phyloP scores from a whole-genome alignment of 2,113 vertebrate genomes.

The Montifringilla adamsi region DNA sequence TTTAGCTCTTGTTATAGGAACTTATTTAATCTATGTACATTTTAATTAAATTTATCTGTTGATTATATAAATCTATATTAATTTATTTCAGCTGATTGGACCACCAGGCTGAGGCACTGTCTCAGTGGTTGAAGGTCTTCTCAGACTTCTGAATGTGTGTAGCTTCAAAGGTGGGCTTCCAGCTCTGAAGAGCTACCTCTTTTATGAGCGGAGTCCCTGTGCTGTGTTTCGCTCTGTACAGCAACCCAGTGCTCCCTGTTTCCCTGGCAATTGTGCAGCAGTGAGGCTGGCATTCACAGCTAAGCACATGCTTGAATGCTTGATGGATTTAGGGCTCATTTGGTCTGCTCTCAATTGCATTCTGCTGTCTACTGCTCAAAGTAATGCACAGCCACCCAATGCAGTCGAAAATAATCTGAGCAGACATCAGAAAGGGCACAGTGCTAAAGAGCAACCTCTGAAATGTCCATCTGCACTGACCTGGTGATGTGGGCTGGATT shows the following conservation, averaged over 20 bases:
- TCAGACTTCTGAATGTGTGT: not conserved
- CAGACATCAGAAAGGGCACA: not conserved
- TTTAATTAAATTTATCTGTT: not conserved
- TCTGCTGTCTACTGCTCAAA: not conserved
- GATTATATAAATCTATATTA: not conserved
- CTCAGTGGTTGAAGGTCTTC: not conserved
- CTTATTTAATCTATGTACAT: not conserved
- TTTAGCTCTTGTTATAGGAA: not conserved
- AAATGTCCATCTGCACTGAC: not conserved
- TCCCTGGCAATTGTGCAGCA: not conserved
- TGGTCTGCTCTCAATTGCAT: not conserved
- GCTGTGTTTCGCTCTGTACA: not conserved
- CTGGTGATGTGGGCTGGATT: not conserved
- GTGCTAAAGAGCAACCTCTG: not conserved
- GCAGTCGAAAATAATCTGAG: not conserved
- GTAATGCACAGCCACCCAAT: not conserved
- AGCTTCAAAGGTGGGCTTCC: not conserved
- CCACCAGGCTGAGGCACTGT: not conserved
- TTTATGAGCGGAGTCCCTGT: not conserved
- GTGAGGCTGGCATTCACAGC: not conserved
- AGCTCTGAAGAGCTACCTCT: not conserved
- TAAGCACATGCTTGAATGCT: not conserved
- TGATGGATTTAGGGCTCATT: not conserved
- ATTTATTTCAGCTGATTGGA: not conserved
- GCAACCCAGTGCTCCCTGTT: not conserved